These are phyloP conservation scores for Dyspetes luteomarginatus DNA, from an alignment of 2,888 invertebrate species.

Conservation along the genomic window DNA sequence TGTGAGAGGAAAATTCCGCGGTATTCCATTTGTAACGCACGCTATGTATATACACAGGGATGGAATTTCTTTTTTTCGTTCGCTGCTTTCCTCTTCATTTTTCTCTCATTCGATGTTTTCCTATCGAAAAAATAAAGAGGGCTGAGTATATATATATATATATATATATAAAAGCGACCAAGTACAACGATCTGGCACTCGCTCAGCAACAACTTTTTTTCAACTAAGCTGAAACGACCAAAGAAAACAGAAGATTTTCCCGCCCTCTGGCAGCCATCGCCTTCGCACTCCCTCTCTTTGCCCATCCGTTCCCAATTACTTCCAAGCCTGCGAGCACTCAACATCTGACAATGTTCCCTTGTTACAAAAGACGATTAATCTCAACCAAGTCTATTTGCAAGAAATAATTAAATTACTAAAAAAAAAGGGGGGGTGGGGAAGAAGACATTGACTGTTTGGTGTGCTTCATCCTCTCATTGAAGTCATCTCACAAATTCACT, in stretches of 20 bases:
- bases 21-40: background rate
- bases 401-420: background rate
- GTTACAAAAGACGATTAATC: constrained; percentile 1
- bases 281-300: background rate
- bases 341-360: constrained; percentile 13
- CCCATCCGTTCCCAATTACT: background rate
- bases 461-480: too few relatives aligned
- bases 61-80: background rate
- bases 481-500: background rate
- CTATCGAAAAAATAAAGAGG: background rate
- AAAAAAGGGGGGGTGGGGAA: too few relatives aligned
- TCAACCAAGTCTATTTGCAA: background rate
- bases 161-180: background rate
- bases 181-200: background rate
- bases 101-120: background rate
- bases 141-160: background rate
- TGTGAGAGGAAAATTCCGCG: background rate
- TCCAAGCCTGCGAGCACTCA: background rate
- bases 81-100: background rate
- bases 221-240: too few relatives aligned
- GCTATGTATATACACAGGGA: background rate
- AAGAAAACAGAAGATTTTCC: constrained; percentile 21
- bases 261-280: background rate
- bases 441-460: too few relatives aligned
- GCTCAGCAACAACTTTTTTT: too few relatives aligned